Percentiles rank a stretch among this genome's conserved stretches.
These are phyloP conservation scores for Chaitophorus viminalis DNA, from an alignment of 2,888 invertebrate species.

Conservation along the genomic window DNA sequence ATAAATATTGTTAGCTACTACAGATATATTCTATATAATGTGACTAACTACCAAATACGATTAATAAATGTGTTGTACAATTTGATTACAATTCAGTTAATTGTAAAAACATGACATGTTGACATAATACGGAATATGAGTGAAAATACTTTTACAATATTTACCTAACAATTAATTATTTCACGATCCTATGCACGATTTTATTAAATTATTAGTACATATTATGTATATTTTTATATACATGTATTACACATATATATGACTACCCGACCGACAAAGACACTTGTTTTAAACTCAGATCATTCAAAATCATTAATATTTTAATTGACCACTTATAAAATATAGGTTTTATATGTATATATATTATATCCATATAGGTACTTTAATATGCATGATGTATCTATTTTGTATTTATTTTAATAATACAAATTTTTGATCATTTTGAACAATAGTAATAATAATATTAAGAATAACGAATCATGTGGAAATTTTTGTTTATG, in stretches of 20 bases:
- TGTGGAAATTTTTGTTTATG: slow-evolving; percentile 46
- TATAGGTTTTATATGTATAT: neutral
- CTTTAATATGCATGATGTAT: no score
- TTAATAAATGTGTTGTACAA: neutral
- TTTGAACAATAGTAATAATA: neutral
- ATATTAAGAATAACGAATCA: slow-evolving; percentile 30
- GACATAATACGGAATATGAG: neutral
- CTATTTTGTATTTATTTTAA: slow-evolving; percentile 9
- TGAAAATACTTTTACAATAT: neutral
- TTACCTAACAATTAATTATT: neutral
- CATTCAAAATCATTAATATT: neutral
- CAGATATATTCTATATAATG: no score
- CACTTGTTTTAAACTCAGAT: neutral
- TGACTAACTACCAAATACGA: no score
- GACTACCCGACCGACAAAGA: no score
- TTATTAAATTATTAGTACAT: neutral
- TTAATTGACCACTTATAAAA: neutral
- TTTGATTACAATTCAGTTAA: neutral
- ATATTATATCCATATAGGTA: neutral
- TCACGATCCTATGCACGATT: neutral
- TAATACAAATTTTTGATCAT: slow-evolving; percentile 37
- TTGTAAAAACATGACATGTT: neutral
- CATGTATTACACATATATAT: no score
- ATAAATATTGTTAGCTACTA: no score
- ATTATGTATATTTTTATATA: no score